Evolutionary conservation across 2,797 vertebrate species (phyloP).

Genomic region (Agapornis canus): DNA sequence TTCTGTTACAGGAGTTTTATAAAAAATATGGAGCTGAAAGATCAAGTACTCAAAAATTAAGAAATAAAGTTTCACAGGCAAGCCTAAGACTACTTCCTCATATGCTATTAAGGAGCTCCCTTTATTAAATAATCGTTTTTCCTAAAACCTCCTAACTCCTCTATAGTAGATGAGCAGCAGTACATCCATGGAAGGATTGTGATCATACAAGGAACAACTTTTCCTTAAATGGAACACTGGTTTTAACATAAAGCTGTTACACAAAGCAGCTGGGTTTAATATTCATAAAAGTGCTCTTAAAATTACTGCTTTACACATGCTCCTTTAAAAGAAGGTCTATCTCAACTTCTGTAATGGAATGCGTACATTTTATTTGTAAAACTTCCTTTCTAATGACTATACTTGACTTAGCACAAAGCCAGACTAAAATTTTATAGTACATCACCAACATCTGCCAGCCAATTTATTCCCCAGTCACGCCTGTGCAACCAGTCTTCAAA

Average conservation of each 20-base stretch:
- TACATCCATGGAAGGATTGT: not conserved
- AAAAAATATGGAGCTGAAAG: not conserved
- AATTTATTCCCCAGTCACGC: constrained; percentile 41
- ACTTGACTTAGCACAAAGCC: not conserved
- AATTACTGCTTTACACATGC: not conserved
- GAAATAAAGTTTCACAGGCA: not conserved
- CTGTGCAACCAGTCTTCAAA: constrained; percentile 54
- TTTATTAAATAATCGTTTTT: not conserved
- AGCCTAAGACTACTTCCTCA: not conserved
- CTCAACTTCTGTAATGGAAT: not conserved
- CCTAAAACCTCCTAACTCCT: not conserved
- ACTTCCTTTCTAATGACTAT: not conserved
- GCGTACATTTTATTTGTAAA: not conserved
- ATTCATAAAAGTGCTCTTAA: not conserved
- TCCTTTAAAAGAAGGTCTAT: not conserved
- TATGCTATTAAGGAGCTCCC: not conserved
- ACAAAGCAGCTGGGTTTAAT: not conserved
- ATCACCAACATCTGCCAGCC: constrained; percentile 30
- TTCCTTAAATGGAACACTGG: not conserved
- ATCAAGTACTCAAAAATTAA: not conserved
- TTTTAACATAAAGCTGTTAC: not conserved
- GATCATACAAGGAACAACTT: not conserved
- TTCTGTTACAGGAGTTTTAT: not conserved
- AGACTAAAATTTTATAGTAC: not conserved
- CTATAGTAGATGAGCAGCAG: not conserved